Conservation (phyloP, 2,797 vertebrate genomes). For the Centropyge bicolor region DNA sequence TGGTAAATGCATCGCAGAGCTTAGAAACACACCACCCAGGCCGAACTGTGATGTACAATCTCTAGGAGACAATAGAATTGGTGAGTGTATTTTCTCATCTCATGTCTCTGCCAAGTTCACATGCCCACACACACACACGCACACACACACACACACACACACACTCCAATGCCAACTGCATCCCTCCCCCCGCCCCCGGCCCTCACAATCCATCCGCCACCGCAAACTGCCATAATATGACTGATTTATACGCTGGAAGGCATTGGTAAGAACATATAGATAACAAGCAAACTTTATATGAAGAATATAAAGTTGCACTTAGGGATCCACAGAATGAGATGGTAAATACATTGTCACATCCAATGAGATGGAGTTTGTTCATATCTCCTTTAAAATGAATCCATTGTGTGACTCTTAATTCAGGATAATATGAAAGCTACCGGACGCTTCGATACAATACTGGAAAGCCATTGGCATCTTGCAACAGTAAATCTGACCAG, state of each 20-base stretch:
- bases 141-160: slow-evolving; percentile 37
- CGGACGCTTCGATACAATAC: slow-evolving; percentile 51
- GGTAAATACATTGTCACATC: neutral
- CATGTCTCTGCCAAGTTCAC: slow-evolving; percentile 74
- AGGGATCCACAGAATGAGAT: neutral
- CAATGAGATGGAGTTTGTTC: slow-evolving; percentile 5
- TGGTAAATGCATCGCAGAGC: slow-evolving; percentile 59
- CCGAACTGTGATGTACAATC: slow-evolving; percentile 69
- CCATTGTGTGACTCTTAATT: slow-evolving; percentile 31
- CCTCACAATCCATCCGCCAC: slow-evolving; percentile 58
- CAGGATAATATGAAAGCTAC: slow-evolving; percentile 56
- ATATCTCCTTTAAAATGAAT: slow-evolving; percentile 36
- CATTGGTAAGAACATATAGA: slow-evolving; percentile 47
- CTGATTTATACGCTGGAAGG: slow-evolving; percentile 58
- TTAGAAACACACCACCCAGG: slow-evolving; percentile 72
- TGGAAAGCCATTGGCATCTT: slow-evolving; percentile 53
- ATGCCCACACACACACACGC: slow-evolving; percentile 69
- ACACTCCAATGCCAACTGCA: slow-evolving; percentile 63
- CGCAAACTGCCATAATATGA: slow-evolving; percentile 53
- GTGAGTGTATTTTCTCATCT: slow-evolving; percentile 74
- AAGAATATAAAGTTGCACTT: slow-evolving; percentile 17
- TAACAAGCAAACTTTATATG: slow-evolving; percentile 37
- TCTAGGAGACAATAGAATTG: slow-evolving; percentile 75
- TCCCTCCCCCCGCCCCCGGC: slow-evolving; percentile 32
- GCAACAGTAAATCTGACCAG: slow-evolving; percentile 61